phyloP scores from a whole-genome alignment of 2,113 vertebrate genomes.

The Notarius lentiginosus region DNA sequence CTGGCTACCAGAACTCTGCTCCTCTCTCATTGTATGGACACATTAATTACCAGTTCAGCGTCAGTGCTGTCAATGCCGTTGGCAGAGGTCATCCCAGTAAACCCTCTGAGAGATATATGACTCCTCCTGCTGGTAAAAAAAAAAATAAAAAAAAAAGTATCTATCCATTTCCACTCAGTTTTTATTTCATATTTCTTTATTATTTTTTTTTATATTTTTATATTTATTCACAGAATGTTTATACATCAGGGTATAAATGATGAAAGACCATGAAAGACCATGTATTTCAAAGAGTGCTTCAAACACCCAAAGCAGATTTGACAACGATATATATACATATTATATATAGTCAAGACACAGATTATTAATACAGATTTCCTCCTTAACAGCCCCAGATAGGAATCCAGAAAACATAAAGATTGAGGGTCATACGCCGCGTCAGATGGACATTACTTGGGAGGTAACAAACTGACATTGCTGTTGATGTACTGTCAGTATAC shows the following conservation, averaged over 20 bases:
- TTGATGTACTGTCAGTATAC: not conserved
- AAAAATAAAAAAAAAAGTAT: constrained; percentile 3
- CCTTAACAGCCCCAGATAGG: constrained; percentile 85
- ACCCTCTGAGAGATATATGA: constrained; percentile 77
- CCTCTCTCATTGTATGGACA: constrained; percentile 77
- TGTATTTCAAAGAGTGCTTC: not conserved
- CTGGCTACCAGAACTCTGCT: constrained; percentile 73
- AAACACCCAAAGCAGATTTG: not conserved
- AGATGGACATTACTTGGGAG: constrained; percentile 96
- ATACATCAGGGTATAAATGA: not conserved
- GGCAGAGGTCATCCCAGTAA: constrained; percentile 83
- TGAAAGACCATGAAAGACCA: not conserved
- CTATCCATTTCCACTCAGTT: not conserved
- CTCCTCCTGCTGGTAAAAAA: constrained; percentile 81
- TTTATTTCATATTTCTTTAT: not conserved
- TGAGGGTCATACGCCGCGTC: constrained; percentile 84
- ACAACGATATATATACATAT: not conserved
- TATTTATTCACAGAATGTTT: not conserved
- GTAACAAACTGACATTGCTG: constrained; percentile 63
- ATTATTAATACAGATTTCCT: constrained; percentile 43
- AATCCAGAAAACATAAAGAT: constrained; percentile 88
- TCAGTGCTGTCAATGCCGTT: constrained; percentile 81
- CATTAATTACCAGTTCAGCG: constrained; percentile 88
- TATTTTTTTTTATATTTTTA: too few relatives aligned
- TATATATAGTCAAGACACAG: constrained; percentile 20